These are phyloP conservation scores for Diadumene lineata DNA, from an alignment of 92 coral and sea anemone species.

Conservation along the genomic window DNA sequence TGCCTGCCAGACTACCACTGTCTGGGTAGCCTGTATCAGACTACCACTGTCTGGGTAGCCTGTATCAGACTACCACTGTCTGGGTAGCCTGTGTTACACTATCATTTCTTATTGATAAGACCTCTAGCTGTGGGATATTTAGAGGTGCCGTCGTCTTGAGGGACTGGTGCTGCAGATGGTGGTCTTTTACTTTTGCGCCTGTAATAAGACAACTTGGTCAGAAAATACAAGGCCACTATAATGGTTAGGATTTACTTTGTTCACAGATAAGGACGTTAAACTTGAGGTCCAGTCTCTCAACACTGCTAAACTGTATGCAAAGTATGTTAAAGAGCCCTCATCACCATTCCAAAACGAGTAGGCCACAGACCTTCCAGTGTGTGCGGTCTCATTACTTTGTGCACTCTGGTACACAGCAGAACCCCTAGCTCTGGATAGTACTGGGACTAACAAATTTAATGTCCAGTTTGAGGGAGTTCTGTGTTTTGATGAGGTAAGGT, in stretches of 20 bases:
- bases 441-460: too few species aligned
- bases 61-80: too few species aligned
- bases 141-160: constrained; percentile 57
- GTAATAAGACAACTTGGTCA: not conserved
- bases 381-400: not conserved
- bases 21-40: too few species aligned
- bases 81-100: constrained; percentile 20
- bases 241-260: not conserved
- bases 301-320: not conserved
- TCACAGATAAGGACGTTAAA: not conserved
- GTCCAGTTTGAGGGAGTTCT: not conserved
- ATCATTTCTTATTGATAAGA: constrained; percentile 74
- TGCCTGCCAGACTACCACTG: too few species aligned
- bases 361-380: not conserved
- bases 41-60: too few species aligned
- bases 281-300: not conserved
- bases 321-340: not conserved
- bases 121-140: constrained; percentile 98
- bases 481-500: not conserved
- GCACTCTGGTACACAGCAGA: too few species aligned
- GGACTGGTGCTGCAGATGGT: constrained; percentile 70
- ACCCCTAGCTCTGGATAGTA: too few species aligned
- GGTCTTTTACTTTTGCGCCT: constrained; percentile 91
- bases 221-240: not conserved
- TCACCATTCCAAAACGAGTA: not conserved